These are phyloP conservation scores for Syngnathus scovelli DNA, from an alignment of 2,113 vertebrate genomes.

Conservation along the genomic window DNA sequence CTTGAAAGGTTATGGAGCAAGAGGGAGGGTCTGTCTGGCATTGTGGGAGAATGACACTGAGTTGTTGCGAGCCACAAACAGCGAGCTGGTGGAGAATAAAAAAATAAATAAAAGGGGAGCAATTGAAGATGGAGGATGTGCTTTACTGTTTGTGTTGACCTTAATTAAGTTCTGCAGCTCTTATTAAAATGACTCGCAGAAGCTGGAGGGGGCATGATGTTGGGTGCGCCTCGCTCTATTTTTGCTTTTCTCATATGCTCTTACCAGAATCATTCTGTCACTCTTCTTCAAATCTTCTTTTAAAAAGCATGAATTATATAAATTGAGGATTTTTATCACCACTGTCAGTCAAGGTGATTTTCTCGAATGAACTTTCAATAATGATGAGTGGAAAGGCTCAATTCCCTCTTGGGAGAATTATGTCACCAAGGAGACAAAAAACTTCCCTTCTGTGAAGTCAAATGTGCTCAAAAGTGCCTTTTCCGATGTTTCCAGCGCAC, in stretches of 20 bases:
- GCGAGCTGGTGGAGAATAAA: conserved; percentile 32
- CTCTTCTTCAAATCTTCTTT: not conserved
- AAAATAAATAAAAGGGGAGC: conserved; percentile 27
- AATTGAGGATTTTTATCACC: conserved; percentile 21
- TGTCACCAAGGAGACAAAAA: conserved; percentile 32
- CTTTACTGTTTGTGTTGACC: conserved; percentile 41
- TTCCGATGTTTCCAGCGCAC: conserved; percentile 30
- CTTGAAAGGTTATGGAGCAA: conserved; percentile 52
- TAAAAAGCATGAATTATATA: conserved; percentile 16
- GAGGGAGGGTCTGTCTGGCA: conserved; percentile 34
- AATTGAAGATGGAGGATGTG: conserved; percentile 25
- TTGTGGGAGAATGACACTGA: conserved; percentile 26
- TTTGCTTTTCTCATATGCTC: not conserved
- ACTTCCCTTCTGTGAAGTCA: conserved; percentile 29
- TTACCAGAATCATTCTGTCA: not conserved
- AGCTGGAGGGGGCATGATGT: conserved; percentile 34
- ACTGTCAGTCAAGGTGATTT: conserved; percentile 22
- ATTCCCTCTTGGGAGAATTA: conserved; percentile 30
- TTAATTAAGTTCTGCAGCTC: conserved; percentile 54
- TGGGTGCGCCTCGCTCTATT: conserved; percentile 11
- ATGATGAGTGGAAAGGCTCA: conserved; percentile 29
- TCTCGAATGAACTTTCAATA: conserved; percentile 29
- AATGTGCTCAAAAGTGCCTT: conserved; percentile 29
- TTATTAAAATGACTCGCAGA: conserved; percentile 41
- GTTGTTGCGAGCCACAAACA: conserved; percentile 22